These are phyloP conservation scores for Agrilus biguttatus DNA, from an alignment of 2,888 invertebrate genomes.

Conservation along the genomic window DNA sequence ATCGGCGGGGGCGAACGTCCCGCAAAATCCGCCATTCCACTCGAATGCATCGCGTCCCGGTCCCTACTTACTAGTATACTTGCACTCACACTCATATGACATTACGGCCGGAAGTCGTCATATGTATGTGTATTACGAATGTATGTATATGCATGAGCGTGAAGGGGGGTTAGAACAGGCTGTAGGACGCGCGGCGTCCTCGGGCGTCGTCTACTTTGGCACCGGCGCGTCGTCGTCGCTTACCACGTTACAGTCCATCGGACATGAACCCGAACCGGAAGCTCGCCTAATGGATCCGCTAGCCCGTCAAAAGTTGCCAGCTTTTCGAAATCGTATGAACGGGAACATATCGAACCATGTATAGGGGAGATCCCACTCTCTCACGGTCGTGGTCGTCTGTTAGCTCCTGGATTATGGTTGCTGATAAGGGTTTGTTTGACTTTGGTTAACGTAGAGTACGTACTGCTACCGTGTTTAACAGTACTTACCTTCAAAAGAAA, in stretches of 20 bases:
- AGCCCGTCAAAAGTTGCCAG: constrained; percentile 13
- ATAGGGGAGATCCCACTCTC: no score
- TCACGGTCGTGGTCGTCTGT: no score
- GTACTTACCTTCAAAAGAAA: no score
- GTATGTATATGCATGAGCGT: constrained; percentile 28
- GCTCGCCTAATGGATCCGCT: constrained; percentile 47
- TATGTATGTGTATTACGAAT: constrained; percentile 10
- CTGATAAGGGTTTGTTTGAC: no score
- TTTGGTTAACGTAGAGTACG: no score
- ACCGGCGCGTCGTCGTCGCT: not conserved
- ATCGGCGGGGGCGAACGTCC: constrained; percentile 14
- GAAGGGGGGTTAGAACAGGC: constrained; percentile 11
- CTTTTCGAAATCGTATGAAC: not conserved
- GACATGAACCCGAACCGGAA: constrained; percentile 34
- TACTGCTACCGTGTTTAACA: no score
- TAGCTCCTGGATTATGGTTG: no score
- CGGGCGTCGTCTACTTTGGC: no score
- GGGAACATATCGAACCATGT: no score
- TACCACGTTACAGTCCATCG: constrained; percentile 30
- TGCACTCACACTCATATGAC: constrained; percentile 18
- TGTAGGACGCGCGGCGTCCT: constrained; percentile 2
- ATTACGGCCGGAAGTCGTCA: constrained; percentile 25
- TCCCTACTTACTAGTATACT: no score
- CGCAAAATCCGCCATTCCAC: constrained; percentile 23
- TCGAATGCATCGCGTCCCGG: constrained; percentile 24